These are phyloP conservation scores for Phymastichus coffea DNA, from an alignment of 1,140 invertebrate genomes.

Conservation along the genomic window DNA sequence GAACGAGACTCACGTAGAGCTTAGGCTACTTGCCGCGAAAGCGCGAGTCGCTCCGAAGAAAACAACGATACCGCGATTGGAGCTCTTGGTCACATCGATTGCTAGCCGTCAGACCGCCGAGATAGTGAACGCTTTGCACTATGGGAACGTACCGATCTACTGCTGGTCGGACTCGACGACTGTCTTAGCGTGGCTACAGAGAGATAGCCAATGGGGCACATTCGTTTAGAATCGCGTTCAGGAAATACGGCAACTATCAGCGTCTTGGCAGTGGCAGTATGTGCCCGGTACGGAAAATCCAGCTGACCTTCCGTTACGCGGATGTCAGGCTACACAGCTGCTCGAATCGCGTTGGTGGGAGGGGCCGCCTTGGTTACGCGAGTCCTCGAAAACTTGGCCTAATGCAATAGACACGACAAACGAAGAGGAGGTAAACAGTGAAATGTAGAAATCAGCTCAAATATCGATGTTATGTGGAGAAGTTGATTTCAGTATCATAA, in stretches of 20 bases:
- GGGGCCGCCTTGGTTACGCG: conserved; percentile 43
- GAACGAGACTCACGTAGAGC: too few relatives aligned
- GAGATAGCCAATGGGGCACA: conserved; percentile 22
- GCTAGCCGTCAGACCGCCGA: too few relatives aligned
- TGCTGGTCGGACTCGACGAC: conserved; percentile 33
- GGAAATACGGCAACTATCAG: conserved; percentile 37
- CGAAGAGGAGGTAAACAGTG: conserved; percentile 22
- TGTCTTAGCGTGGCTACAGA: conserved; percentile 30
- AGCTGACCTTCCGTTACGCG: conserved; percentile 36
- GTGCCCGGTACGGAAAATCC: conserved; percentile 46
- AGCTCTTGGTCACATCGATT: conserved; percentile 42
- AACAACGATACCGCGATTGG: conserved; percentile 40
- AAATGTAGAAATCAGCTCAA: too few relatives aligned
- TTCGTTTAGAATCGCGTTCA: conserved; percentile 39
- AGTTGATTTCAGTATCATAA: too few relatives aligned
- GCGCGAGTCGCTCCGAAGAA: conserved; percentile 37
- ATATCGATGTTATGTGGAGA: too few relatives aligned
- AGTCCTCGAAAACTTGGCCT: conserved; percentile 31
- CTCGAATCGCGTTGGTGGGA: conserved; percentile 47
- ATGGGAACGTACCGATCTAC: too few relatives aligned
- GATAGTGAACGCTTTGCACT: too few relatives aligned
- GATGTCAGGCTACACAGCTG: conserved; percentile 24
- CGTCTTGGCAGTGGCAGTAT: conserved; percentile 39
- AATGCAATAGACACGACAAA: neutral
- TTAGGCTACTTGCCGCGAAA: too few relatives aligned